A percentile compares a stretch with the other conserved stretches of the same genome.
Evolutionary conservation across 2,113 vertebrate species (phyloP).

Genomic region (Anoura caudifer): DNA sequence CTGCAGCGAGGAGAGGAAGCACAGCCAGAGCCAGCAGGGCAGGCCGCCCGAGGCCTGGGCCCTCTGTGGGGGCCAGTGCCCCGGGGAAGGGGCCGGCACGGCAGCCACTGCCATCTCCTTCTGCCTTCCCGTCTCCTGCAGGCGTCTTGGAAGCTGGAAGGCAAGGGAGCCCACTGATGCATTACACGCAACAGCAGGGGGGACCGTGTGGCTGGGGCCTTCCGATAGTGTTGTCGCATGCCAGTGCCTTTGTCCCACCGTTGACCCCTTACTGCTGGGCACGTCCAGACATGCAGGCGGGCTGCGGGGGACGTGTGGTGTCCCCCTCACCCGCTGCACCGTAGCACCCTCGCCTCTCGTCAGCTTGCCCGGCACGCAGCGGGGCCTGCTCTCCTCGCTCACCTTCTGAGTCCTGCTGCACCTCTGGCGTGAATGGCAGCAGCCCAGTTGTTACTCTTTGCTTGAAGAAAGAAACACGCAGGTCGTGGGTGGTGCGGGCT

Average conservation of each 20-base stretch:
- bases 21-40: no score
- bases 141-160: not conserved
- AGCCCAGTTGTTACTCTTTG: not conserved
- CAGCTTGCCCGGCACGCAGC: not conserved
- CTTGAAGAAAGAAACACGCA: not conserved
- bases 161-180: not conserved
- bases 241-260: accelerated
- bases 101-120: not conserved
- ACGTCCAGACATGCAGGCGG: accelerated
- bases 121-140: not conserved
- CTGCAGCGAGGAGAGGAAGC: not conserved
- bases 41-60: not conserved
- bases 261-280: not conserved
- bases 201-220: not conserved
- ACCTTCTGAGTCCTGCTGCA: not conserved
- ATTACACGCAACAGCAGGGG: not conserved
- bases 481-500: not conserved
- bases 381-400: accelerated
- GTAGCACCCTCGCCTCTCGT: not conserved
- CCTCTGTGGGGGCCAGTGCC: not conserved
- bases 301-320: not conserved
- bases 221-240: accelerated
- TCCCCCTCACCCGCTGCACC: not conserved
- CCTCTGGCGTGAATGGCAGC: not conserved
- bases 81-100: not conserved